Evolutionary conservation across 2,888 invertebrate genomes (phyloP).

Genomic region (Tipula unca): DNA sequence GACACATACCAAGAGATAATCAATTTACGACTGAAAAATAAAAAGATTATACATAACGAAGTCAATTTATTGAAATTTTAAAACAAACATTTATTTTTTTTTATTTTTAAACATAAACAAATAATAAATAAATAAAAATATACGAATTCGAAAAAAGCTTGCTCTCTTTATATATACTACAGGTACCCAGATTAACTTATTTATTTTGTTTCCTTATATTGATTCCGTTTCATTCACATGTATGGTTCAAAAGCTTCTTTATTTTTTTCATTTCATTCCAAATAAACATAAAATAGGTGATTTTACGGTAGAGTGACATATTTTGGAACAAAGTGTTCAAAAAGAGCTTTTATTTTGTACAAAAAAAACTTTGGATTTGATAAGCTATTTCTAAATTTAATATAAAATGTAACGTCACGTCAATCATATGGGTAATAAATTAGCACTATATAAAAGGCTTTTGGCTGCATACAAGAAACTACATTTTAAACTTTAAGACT

Average conservation of each 20-base stretch:
- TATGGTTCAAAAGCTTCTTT: neutral
- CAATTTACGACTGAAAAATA: neutral
- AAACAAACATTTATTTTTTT: neutral
- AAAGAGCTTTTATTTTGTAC: neutral
- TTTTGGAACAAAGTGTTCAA: neutral
- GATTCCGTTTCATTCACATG: neutral
- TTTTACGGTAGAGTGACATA: neutral
- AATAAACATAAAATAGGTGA: neutral
- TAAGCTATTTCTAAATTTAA: neutral
- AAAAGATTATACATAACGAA: constrained; percentile 1
- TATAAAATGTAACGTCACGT: neutral
- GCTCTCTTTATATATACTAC: too few relatives aligned
- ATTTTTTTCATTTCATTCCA: neutral
- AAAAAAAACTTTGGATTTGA: too few relatives aligned
- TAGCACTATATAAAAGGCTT: neutral
- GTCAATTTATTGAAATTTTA: constrained; percentile 8
- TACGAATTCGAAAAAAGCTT: neutral
- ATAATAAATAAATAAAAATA: neutral
- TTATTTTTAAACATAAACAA: neutral
- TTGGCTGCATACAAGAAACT: neutral
- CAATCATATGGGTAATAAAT: neutral
- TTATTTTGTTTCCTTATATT: neutral
- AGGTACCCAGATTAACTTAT: neutral
- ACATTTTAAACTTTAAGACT: neutral
- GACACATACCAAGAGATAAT: neutral